Evolutionary conservation across 2,797 vertebrate species (phyloP).

Genomic region (Allobates femoralis): DNA sequence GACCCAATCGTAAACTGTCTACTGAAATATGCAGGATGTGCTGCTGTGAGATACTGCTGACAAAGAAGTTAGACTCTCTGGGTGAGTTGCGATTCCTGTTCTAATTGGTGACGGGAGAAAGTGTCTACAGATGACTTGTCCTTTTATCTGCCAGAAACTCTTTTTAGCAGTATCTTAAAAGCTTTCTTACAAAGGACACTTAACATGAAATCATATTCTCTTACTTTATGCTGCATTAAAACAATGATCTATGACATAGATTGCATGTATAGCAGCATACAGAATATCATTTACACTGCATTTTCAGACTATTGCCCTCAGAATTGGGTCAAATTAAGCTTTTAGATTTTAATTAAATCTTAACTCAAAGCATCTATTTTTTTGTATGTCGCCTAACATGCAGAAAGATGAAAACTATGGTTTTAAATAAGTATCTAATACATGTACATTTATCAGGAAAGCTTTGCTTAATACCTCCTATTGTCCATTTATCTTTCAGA

Average conservation of each 20-base stretch:
- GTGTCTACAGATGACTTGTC: not conserved
- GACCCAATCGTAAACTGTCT: not conserved
- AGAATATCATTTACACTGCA: not conserved
- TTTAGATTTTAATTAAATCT: too few species aligned
- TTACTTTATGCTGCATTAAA: not conserved
- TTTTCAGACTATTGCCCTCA: not conserved
- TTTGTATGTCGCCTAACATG: too few species aligned
- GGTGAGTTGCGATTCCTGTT: not conserved
- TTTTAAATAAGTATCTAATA: too few species aligned
- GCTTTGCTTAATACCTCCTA: too few species aligned
- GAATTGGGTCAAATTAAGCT: not conserved
- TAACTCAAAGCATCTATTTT: too few species aligned
- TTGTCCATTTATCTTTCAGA: too few species aligned
- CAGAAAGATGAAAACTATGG: too few species aligned
- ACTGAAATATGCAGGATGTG: not conserved
- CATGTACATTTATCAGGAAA: too few species aligned
- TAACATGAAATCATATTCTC: not conserved
- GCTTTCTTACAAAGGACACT: not conserved
- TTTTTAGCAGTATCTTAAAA: not conserved
- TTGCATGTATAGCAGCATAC: not conserved
- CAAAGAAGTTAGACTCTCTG: not conserved
- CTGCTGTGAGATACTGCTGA: not conserved
- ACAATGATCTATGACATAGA: not conserved
- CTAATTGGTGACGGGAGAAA: constrained; percentile 4
- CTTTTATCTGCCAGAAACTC: not conserved